Percentiles rank a stretch among this genome's conserved stretches.
Conservation (phyloP, 2,888 invertebrate genomes). For the Callyntrura sp. region DNA sequence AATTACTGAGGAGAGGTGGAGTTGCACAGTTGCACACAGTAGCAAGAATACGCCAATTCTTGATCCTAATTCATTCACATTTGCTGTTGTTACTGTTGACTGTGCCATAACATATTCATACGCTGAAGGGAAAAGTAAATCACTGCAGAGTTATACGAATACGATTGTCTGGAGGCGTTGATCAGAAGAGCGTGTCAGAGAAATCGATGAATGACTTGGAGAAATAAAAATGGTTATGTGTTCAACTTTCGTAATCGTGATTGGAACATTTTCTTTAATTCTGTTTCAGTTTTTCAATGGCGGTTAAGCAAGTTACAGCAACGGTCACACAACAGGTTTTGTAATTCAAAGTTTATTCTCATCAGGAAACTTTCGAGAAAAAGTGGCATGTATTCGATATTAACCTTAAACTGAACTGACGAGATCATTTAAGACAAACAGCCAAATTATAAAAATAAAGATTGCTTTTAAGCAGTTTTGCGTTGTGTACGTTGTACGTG, state of each 20-base stretch:
- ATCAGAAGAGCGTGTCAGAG: constrained; percentile 33
- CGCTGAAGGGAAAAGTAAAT: not conserved
- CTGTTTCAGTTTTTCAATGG: constrained; percentile 66
- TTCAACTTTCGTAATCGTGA: constrained; percentile 48
- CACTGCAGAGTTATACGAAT: not conserved
- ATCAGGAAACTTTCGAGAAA: too few species aligned
- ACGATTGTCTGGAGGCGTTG: constrained; percentile 57
- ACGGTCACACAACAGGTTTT: not conserved
- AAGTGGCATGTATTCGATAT: too few species aligned
- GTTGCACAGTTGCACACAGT: not conserved
- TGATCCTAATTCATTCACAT: not conserved
- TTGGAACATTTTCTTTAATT: constrained; percentile 46
- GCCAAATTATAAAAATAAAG: not conserved
- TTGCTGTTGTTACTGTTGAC: too few species aligned
- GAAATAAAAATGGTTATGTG: constrained; percentile 19
- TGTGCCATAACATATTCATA: not conserved
- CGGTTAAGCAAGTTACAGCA: constrained; percentile 16
- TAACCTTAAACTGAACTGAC: too few species aligned
- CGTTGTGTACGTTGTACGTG: too few species aligned
- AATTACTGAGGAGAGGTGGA: constrained; percentile 16
- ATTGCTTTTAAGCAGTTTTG: not conserved
- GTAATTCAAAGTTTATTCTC: not conserved
- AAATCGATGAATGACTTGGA: constrained; percentile 62
- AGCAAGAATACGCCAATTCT: not conserved
- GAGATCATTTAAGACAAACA: too few species aligned